A percentile compares a stretch with the other conserved stretches of the same genome.
Conservation (phyloP, 2,797 vertebrate species). For the Knipowitschia caucasica region DNA sequence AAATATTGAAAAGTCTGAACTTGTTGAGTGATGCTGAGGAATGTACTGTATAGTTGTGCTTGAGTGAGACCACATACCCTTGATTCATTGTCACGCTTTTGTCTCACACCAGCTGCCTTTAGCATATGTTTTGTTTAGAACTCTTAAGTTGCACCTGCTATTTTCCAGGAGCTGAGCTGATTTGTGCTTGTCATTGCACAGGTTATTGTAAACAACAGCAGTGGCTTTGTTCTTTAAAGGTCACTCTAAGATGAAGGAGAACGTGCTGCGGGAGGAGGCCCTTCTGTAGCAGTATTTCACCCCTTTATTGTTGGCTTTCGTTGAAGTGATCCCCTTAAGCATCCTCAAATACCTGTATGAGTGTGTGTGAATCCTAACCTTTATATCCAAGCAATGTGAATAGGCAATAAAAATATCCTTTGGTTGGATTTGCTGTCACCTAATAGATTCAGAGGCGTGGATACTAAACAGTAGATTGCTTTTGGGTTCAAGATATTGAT, state of each 20-base stretch:
- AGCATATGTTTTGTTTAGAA: slow-evolving; percentile 9
- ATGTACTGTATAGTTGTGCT: background rate
- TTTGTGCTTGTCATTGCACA: slow-evolving; percentile 27
- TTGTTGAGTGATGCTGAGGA: background rate
- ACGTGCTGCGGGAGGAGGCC: slow-evolving; percentile 20
- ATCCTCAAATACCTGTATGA: slow-evolving; percentile 10
- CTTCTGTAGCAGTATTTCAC: slow-evolving; percentile 22
- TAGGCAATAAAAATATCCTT: slow-evolving; percentile 3
- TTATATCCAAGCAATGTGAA: background rate
- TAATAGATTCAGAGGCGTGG: background rate
- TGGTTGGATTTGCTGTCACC: slow-evolving; percentile 1
- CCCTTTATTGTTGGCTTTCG: slow-evolving; percentile 19
- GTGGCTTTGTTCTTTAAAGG: slow-evolving; percentile 43
- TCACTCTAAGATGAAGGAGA: slow-evolving; percentile 39
- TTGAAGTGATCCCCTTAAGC: slow-evolving; percentile 18
- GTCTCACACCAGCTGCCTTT: background rate
- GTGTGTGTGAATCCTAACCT: slow-evolving; percentile 2
- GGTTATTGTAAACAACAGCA: slow-evolving; percentile 27
- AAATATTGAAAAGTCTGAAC: no score
- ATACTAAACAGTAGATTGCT: background rate
- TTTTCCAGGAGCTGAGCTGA: background rate
- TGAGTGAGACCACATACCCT: background rate
- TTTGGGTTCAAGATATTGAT: slow-evolving; percentile 8
- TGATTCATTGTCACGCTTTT: background rate
- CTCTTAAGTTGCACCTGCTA: slow-evolving; percentile 16